These are phyloP conservation scores for Neuroterus valhalla DNA, from an alignment of 1,140 invertebrate species.

Conservation along the genomic window DNA sequence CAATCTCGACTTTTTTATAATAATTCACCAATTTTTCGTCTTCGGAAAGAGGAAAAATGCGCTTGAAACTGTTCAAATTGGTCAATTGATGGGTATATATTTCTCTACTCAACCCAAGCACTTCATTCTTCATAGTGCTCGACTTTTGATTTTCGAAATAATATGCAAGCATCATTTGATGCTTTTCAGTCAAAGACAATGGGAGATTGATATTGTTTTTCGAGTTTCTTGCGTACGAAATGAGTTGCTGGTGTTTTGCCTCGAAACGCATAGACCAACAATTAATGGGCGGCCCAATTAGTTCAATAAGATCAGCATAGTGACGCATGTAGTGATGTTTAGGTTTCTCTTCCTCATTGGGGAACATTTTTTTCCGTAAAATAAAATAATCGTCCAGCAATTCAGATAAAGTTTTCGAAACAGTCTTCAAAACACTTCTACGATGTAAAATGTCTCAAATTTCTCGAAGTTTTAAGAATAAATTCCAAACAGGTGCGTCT, in stretches of 20 bases:
- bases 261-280: constrained; percentile 5
- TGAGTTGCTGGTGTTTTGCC: not conserved
- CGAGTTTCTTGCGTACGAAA: not conserved
- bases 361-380: too few species aligned
- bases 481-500: too few species aligned
- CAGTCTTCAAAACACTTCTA: too few species aligned
- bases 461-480: constrained; percentile 1
- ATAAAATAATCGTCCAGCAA: too few species aligned
- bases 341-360: too few species aligned
- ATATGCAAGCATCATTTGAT: not conserved
- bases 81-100: not conserved
- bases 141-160: not conserved
- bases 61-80: not conserved
- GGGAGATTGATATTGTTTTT: not conserved
- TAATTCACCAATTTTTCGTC: not conserved
- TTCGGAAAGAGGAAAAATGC: not conserved
- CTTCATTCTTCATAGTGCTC: not conserved
- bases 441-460: not conserved
- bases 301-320: too few species aligned
- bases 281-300: too few species aligned
- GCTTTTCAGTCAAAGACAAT: not conserved
- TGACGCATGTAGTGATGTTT: too few species aligned
- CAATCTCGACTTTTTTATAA: not conserved
- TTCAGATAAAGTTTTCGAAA: too few species aligned
- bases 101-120: not conserved